A percentile compares a stretch with the other conserved stretches of the same genome.
phyloP scores from a whole-genome alignment of 2,888 invertebrate species.

The Halictus ligatus region DNA sequence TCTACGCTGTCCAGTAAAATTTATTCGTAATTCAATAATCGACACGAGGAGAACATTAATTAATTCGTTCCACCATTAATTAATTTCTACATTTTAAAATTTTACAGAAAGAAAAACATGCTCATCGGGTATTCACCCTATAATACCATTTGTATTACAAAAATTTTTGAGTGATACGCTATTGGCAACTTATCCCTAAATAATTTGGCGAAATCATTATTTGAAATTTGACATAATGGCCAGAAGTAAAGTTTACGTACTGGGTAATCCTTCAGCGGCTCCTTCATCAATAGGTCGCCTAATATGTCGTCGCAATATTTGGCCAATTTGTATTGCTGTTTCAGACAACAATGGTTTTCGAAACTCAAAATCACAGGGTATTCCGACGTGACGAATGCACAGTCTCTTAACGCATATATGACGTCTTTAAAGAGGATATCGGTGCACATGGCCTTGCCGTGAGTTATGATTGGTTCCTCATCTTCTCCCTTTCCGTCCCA shows the following conservation, averaged over 20 bases:
- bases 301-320: constrained; percentile 90
- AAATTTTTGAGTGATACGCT: not conserved
- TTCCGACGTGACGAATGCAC: constrained; percentile 89
- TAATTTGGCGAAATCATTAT: not conserved
- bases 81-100: too few relatives aligned
- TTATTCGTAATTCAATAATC: not conserved
- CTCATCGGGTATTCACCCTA: not conserved
- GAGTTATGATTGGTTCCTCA: constrained; percentile 90
- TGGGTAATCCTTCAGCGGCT: constrained; percentile 86
- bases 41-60: not conserved
- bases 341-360: constrained; percentile 89
- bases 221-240: not conserved
- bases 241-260: constrained; percentile 80
- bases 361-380: constrained; percentile 89
- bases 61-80: too few relatives aligned
- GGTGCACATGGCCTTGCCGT: constrained; percentile 91
- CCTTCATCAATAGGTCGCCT: constrained; percentile 88
- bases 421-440: constrained; percentile 88
- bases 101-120: not conserved
- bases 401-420: constrained; percentile 88
- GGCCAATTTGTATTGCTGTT: constrained; percentile 89
- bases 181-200: not conserved
- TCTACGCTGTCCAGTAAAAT: not conserved
- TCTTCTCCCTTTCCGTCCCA: constrained; percentile 89
- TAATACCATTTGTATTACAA: not conserved